Conservation (phyloP, 2,888 invertebrate species). For the Hydraecia micacea region DNA sequence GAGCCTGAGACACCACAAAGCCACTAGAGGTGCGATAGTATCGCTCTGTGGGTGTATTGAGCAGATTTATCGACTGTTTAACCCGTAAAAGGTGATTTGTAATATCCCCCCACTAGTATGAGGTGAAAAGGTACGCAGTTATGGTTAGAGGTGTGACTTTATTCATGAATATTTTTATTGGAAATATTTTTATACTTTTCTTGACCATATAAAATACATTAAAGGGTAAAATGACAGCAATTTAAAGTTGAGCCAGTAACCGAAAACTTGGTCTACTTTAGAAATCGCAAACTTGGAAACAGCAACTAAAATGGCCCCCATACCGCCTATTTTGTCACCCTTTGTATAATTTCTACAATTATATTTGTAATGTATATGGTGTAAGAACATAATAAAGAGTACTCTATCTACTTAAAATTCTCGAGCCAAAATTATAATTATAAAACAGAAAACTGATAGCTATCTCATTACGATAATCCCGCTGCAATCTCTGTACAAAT, state of each 20-base stretch:
- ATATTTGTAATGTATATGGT: no score
- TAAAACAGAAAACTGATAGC: neutral
- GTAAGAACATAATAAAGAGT: no score
- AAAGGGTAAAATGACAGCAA: neutral
- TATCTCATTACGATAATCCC: slow-evolving; percentile 40
- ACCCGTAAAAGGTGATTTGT: slow-evolving; percentile 86
- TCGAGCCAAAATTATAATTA: neutral
- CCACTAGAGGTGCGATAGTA: slow-evolving; percentile 80
- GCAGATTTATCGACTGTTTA: slow-evolving; percentile 85
- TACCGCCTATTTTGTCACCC: no score
- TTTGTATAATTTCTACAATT: no score
- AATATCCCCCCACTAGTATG: slow-evolving; percentile 74
- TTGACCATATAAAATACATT: neutral
- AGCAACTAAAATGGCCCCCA: no score
- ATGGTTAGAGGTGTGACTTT: slow-evolving; percentile 40
- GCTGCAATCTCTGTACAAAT: slow-evolving; percentile 39
- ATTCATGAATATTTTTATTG: slow-evolving; percentile 17
- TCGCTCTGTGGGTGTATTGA: slow-evolving; percentile 83
- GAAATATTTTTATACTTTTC: neutral
- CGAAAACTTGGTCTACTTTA: no score
- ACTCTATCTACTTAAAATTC: no score
- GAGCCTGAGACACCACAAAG: slow-evolving; percentile 78
- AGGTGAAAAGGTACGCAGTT: slow-evolving; percentile 65
- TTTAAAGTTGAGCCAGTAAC: neutral
- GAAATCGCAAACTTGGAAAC: neutral